Percentiles rank a stretch among this genome's conserved stretches.
Conservation (phyloP, 2,888 invertebrate species). For the Pecten maximus region DNA sequence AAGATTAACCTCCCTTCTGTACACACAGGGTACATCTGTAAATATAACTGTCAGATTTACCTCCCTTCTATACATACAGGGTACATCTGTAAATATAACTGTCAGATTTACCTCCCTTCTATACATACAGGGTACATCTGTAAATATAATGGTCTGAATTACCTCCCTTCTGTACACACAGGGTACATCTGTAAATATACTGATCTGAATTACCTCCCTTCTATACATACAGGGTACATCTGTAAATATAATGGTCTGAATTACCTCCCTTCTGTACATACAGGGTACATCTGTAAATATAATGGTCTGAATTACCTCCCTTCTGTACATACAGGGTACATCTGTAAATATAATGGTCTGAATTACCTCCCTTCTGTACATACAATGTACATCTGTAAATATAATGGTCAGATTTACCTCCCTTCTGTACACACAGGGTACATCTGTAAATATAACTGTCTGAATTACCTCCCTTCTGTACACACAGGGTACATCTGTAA, state of each 20-base stretch:
- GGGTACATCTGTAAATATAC: conserved; percentile 75
- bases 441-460: neutral
- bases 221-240: neutral
- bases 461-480: too few species aligned
- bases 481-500: neutral
- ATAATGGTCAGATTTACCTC: neutral
- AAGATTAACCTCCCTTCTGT: neutral
- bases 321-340: conserved; percentile 78
- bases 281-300: too few species aligned
- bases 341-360: conserved; percentile 62
- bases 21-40: too few species aligned
- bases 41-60: too few species aligned
- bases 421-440: neutral
- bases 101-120: neutral
- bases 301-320: too few species aligned
- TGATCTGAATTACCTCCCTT: too few species aligned
- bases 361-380: conserved; percentile 49
- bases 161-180: conserved; percentile 79
- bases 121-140: neutral
- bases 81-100: neutral
- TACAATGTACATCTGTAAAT: conserved; percentile 77
- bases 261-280: too few species aligned
- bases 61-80: neutral
- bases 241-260: too few species aligned
- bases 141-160: too few species aligned